Base-by-base conservation (phyloP, 2,888 invertebrate genomes). In the Branchellion lobata region DNA sequence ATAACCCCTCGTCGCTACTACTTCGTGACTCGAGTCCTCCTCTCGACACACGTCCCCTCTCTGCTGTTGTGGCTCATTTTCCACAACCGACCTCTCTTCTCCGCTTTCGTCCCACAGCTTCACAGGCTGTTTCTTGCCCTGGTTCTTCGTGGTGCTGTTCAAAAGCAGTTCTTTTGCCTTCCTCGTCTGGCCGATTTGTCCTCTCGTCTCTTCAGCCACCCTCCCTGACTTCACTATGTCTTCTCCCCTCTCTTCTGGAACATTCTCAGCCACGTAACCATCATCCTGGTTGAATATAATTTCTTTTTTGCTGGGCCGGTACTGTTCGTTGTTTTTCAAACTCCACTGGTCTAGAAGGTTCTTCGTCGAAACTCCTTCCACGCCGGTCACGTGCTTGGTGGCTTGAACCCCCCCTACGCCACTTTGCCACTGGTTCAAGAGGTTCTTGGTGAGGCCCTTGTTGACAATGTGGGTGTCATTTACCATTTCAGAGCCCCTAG, bases 21-120 rank as follows among this genome's bases (percentile, higher is more conserved):
- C 34, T 11, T 79, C 79, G 18, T 79, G 47, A 14, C 21, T 27
- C 27, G 47, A 31, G n/a, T 80, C 61, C 11, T 68, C 47, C 57
- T 79, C 76, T 8, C 80, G 69, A 29, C 79, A 78, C 0, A 83
- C 83, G 27, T 78, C 81, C 18, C 80, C 78, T 14, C 76, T 80
- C 36, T 77, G 81, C 33, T 74, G 40, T 24, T 65, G 47, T 0
- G 83, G 83, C 27, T 82, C 82, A 77, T 83, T 83, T 71, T 83
- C 83, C 53, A 80, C 81, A n/a, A 83, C 81, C 1, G 81, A 80
- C 0, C 74, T 75, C 27, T 81, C 82, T 8, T 72, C 33, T 36
- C 51, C 18, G 8, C 34, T 31, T 29, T 51, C 51, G 5, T 80
- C 73, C n/a, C 34, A 77, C 47, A 80, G 31, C 33, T 76, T 78